These are phyloP conservation scores for Fregetta grallaria DNA, from an alignment of 2,113 vertebrate genomes.

Conservation along the genomic window DNA sequence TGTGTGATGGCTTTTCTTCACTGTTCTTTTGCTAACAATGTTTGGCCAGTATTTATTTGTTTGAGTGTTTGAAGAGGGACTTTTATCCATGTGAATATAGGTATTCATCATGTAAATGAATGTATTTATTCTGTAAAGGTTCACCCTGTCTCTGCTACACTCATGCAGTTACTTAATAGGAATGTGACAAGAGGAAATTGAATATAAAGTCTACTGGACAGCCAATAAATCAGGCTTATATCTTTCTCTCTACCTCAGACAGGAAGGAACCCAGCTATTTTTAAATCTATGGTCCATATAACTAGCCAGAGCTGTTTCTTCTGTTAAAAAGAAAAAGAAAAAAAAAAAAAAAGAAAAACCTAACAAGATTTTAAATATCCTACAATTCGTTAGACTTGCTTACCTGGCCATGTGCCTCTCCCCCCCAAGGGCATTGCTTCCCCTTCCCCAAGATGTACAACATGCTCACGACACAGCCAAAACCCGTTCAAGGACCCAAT, in stretches of 20 bases:
- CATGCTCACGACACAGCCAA: neutral
- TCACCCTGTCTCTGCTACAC: constrained; percentile 29
- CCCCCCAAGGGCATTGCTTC: neutral
- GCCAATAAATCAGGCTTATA: constrained; percentile 69
- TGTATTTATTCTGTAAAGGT: constrained; percentile 59
- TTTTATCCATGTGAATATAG: constrained; percentile 47
- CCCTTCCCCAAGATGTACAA: neutral
- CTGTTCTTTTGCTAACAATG: neutral
- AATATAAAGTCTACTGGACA: constrained; percentile 67
- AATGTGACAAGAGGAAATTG: constrained; percentile 72
- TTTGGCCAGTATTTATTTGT: constrained; percentile 25
- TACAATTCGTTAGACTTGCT: neutral
- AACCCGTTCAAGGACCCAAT: accelerated
- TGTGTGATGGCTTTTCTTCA: neutral
- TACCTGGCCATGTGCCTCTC: neutral
- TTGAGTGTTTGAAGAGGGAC: constrained; percentile 14
- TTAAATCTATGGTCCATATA: constrained; percentile 30
- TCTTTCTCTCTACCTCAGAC: constrained; percentile 68
- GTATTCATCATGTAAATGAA: constrained; percentile 61
- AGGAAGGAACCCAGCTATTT: constrained; percentile 69
- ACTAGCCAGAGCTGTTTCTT: constrained; percentile 3
- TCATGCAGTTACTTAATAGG: constrained; percentile 66
- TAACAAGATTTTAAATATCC: neutral
- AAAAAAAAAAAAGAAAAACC: neutral
- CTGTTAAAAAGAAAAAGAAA: neutral